These are phyloP conservation scores for Apodemus speciosus DNA, from an alignment of 2,113 vertebrate genomes.

Conservation along the genomic window DNA sequence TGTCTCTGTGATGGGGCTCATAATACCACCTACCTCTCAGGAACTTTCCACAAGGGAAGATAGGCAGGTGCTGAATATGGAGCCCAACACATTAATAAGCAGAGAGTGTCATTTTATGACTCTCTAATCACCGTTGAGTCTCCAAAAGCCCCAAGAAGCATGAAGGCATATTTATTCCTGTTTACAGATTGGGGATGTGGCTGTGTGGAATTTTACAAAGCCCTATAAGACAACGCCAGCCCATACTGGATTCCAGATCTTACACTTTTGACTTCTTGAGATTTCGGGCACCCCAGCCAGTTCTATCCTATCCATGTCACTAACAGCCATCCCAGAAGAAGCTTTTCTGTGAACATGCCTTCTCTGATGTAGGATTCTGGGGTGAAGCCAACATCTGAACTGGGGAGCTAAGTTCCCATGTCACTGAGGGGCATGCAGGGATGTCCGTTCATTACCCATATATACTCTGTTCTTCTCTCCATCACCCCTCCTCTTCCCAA, in stretches of 20 bases:
- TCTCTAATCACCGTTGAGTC: neutral
- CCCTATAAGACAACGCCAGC: neutral
- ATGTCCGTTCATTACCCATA: neutral
- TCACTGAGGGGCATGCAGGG: accelerated
- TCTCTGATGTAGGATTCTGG: neutral
- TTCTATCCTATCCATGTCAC: accelerated
- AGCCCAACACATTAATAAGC: neutral
- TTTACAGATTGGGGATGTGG: neutral
- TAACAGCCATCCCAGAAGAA: too few species aligned
- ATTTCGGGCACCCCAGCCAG: neutral
- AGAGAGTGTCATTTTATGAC: neutral
- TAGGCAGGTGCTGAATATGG: neutral
- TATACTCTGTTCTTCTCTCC: too few species aligned
- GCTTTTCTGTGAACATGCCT: too few species aligned
- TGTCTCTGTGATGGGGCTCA: neutral
- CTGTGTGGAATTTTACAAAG: neutral
- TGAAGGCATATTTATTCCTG: neutral
- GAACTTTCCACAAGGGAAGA: neutral
- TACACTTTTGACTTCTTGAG: neutral
- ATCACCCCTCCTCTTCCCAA: neutral
- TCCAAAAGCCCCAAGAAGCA: neutral
- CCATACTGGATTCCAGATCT: neutral
- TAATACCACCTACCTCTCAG: neutral
- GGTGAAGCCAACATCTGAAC: neutral
- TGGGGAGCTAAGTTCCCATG: neutral